Evolutionary conservation across 2,797 vertebrate species (phyloP).

Genomic region (Acomys russatus): DNA sequence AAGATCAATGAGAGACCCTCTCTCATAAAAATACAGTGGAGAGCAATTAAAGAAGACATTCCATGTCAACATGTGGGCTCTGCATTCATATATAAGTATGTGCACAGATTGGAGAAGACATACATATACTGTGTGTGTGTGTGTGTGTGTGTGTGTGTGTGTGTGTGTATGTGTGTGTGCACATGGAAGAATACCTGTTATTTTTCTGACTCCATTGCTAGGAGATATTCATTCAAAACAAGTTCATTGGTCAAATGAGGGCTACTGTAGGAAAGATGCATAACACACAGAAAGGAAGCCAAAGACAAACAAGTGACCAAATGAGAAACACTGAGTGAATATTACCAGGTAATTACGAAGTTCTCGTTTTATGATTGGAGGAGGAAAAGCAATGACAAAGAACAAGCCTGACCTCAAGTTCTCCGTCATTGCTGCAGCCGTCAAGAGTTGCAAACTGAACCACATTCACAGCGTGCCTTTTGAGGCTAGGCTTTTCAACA

Average conservation of each 20-base stretch:
- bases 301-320: neutral
- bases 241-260: neutral
- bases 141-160: neutral
- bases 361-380: neutral
- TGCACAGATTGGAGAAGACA: neutral
- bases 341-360: neutral
- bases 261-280: neutral
- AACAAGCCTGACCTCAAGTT: neutral
- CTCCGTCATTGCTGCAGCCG: neutral
- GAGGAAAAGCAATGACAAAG: slow-evolving; percentile 22
- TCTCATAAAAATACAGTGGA: neutral
- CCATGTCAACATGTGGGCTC: neutral
- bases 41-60: neutral
- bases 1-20: neutral
- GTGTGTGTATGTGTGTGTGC: neutral
- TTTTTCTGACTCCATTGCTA: neutral
- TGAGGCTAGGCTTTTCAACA: neutral
- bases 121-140: neutral
- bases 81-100: neutral
- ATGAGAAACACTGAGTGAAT: neutral
- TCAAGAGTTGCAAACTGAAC: slow-evolving; percentile 30
- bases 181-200: neutral
- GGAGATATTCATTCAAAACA: neutral
- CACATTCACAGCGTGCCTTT: neutral
- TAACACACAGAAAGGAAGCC: neutral